Percentiles rank a stretch among this genome's conserved stretches.
Conservation (phyloP, 2,113 vertebrate species). For the Turdus rufiventris region DNA sequence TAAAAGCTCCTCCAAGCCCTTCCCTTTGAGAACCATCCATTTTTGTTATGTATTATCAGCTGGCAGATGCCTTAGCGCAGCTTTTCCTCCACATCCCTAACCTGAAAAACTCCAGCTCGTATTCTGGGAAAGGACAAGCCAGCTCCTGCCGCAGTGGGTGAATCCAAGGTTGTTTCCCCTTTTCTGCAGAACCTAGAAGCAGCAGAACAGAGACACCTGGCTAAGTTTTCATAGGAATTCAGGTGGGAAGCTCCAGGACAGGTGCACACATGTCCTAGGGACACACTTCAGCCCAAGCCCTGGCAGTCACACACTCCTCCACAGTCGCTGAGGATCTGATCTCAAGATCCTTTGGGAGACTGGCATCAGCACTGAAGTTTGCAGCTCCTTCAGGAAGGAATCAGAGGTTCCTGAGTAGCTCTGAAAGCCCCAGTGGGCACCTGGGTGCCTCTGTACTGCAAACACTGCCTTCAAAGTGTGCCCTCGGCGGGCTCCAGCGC, state of each 20-base stretch:
- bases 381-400: background rate
- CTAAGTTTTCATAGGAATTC: background rate
- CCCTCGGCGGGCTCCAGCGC: background rate
- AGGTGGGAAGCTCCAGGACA: background rate
- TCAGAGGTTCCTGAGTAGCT: background rate
- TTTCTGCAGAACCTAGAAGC: background rate
- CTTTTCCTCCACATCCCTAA: background rate
- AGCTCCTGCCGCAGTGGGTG: background rate
- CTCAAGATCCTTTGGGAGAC: background rate
- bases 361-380: background rate
- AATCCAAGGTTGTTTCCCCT: background rate
- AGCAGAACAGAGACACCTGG: fast-evolving
- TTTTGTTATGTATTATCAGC: background rate
- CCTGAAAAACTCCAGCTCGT: background rate
- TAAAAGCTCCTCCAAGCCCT: background rate
- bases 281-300: background rate
- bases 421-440: background rate
- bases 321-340: fast-evolving
- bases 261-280: background rate
- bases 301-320: background rate
- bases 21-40: background rate
- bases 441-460: background rate
- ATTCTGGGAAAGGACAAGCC: background rate
- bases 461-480: background rate
- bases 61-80: background rate